phyloP scores from a whole-genome alignment of 2,888 invertebrate genomes.

The Pomacea canaliculata region DNA sequence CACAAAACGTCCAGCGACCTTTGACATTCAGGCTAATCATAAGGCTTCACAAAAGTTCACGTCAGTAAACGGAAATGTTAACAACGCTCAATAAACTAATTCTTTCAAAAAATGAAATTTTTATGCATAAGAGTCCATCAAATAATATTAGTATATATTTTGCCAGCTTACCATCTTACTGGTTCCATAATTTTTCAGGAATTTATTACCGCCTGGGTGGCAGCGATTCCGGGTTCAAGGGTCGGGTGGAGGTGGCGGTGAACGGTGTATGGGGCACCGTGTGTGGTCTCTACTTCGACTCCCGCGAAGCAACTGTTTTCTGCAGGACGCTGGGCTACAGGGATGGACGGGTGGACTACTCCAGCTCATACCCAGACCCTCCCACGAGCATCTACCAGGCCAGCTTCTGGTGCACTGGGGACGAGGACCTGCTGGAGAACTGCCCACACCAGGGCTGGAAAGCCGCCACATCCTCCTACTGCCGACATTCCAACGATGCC shows the following conservation, averaged over 20 bases:
- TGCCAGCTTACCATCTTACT: no score
- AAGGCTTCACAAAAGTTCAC: no score
- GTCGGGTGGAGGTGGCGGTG: constrained; percentile 78
- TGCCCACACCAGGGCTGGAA: constrained; percentile 58
- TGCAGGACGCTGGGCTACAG: constrained; percentile 42
- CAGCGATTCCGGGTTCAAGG: constrained; percentile 38
- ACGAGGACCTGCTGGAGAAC: constrained; percentile 41
- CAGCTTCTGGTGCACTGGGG: constrained; percentile 52
- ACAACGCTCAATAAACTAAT: no score
- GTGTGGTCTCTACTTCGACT: constrained; percentile 81
- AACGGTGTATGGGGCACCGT: constrained; percentile 79
- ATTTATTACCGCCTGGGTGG: constrained; percentile 49
- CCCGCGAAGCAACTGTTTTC: constrained; percentile 77
- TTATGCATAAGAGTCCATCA: no score
- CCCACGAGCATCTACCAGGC: constrained; percentile 45
- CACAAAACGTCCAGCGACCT: no score
- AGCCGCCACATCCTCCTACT: constrained; percentile 33
- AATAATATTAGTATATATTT: no score
- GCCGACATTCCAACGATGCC: constrained; percentile 51
- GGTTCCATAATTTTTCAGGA: constrained; percentile 35
- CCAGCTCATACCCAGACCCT: constrained; percentile 6
- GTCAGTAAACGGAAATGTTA: no score
- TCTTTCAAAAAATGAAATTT: no score
- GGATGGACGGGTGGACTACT: constrained; percentile 20
- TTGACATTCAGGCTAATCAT: no score